Percentiles rank a stretch among this genome's conserved stretches.
These are phyloP conservation scores for Dicrostonyx torquatus DNA, from an alignment of 2,797 vertebrate species.

Conservation along the genomic window DNA sequence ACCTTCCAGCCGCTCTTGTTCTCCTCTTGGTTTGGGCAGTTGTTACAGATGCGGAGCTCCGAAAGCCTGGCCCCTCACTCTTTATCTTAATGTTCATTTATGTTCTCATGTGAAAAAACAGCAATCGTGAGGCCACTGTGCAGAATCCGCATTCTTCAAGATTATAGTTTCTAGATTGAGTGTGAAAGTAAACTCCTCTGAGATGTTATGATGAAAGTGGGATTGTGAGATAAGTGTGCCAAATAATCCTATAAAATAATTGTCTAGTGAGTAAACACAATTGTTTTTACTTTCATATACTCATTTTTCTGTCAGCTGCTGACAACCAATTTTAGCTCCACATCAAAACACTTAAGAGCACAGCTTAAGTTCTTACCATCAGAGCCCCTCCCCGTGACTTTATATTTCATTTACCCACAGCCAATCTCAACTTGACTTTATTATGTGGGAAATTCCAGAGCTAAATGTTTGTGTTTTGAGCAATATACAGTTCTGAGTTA, in stretches of 20 bases:
- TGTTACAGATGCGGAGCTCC: background rate
- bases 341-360: background rate
- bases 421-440: background rate
- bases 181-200: slow-evolving; percentile 8
- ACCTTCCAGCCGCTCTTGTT: background rate
- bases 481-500: background rate
- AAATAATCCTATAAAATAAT: slow-evolving; percentile 16
- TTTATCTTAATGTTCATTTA: background rate
- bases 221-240: slow-evolving; percentile 54
- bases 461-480: background rate
- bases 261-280: background rate
- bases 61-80: background rate
- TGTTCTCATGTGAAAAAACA: background rate
- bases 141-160: background rate
- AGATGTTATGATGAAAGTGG: slow-evolving; percentile 24
- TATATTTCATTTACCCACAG: background rate
- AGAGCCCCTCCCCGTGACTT: background rate
- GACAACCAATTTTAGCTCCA: background rate
- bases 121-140: background rate
- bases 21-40: background rate
- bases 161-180: background rate
- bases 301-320: background rate
- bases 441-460: background rate
- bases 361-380: background rate
- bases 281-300: background rate